Conservation (phyloP, 2,888 invertebrate genomes). For the Furcula furcula region DNA sequence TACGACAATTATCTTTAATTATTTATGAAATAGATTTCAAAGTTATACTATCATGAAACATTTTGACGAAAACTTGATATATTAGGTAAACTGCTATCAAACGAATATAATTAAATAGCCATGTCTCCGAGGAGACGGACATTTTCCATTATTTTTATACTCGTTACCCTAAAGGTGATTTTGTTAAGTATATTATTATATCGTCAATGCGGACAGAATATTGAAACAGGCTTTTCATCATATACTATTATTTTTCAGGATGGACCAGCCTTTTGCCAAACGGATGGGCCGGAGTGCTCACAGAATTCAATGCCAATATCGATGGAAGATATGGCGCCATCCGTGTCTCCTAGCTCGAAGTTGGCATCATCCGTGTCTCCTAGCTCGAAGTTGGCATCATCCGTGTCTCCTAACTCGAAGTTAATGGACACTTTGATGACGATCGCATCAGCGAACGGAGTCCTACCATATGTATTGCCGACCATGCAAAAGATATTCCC, state of each 20-base stretch:
- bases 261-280: slow-evolving; percentile 13
- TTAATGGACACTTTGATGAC: slow-evolving; percentile 7
- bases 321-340: slow-evolving; percentile 7
- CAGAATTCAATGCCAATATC: slow-evolving; percentile 6
- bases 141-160: slow-evolving; percentile 32
- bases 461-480: slow-evolving; percentile 4
- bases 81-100: slow-evolving; percentile 48
- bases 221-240: too few relatives aligned
- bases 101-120: slow-evolving; percentile 40
- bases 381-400: neutral
- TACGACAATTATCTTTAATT: neutral
- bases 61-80: slow-evolving; percentile 39
- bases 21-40: slow-evolving; percentile 45
- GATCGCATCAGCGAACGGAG: slow-evolving; percentile 2
- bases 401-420: slow-evolving; percentile 5
- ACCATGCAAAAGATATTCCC: slow-evolving; percentile 8
- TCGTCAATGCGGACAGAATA: neutral
- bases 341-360: neutral
- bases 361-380: neutral
- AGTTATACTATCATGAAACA: slow-evolving; percentile 43
- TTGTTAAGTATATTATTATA: neutral
- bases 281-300: slow-evolving; percentile 10
- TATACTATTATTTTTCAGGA: slow-evolving; percentile 25
- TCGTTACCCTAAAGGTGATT: slow-evolving; percentile 47
- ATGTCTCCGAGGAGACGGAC: slow-evolving; percentile 46